phyloP scores from a whole-genome alignment of 2,888 invertebrate genomes.

The Polietes domitor region DNA sequence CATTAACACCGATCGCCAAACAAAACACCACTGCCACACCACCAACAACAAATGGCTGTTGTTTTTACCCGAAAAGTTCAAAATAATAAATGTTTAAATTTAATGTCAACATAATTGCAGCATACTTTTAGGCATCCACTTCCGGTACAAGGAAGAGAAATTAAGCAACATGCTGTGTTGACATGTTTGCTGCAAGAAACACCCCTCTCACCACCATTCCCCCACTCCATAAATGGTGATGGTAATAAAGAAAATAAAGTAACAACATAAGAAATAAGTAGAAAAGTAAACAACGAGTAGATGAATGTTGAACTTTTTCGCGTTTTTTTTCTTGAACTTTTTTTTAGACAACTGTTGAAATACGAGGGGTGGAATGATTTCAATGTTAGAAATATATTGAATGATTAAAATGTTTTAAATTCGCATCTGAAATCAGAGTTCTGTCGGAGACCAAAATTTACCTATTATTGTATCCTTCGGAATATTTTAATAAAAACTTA shows the following conservation, averaged over 20 bases:
- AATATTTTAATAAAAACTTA: no score
- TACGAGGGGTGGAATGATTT: background rate
- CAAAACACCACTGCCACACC: constrained; percentile 3
- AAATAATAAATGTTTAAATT: constrained; percentile 69
- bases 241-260: background rate
- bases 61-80: constrained; percentile 56
- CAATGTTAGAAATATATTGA: no score
- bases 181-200: constrained; percentile 49
- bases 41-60: constrained; percentile 12
- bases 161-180: constrained; percentile 61
- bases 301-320: constrained; percentile 36
- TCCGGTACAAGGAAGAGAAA: constrained; percentile 48
- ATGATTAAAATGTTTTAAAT: no score
- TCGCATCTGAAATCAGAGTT: no score
- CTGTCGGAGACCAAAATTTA: no score
- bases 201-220: background rate
- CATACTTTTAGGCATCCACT: constrained; percentile 54
- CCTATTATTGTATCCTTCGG: no score
- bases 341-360: background rate
- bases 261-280: constrained; percentile 36
- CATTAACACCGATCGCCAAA: constrained; percentile 59
- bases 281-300: constrained; percentile 38
- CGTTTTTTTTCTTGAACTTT: constrained; percentile 22
- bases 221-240: background rate
- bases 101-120: constrained; percentile 67